Base-by-base conservation (phyloP, 2,888 invertebrate species). In the Cosmia pyralina region DNA sequence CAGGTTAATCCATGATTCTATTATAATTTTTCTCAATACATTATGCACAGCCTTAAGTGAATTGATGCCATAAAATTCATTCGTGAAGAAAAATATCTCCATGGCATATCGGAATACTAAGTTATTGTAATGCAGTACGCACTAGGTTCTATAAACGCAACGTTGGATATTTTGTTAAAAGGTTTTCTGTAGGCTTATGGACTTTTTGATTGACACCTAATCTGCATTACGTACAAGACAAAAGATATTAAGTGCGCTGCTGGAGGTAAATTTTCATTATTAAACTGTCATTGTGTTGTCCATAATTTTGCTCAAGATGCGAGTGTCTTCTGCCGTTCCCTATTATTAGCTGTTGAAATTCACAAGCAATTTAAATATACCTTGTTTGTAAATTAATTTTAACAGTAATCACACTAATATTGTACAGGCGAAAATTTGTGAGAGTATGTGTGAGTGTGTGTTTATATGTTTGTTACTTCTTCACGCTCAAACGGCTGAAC, bases 61-160 rank as follows among this genome's bases (percentile, higher is more conserved):
- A 85, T 83, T 74, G 72, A 74, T 69, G 65, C 67, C 77, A 62
- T 81, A 72, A 84, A 85, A 81, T 81, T 81, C 72, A 74, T 78
- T 76, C 76, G 64, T 64, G 66, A 69, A 73, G 72, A 71, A 84
- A 82, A 79, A 79, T 77, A 77, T 83, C 68, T 74, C 53, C 65
- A 72, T 58, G 59, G 59, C 58, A 67, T 70, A 66, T 69, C 70
- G 22, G 73, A 77, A 79, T 76, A 82, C 55, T 79, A 71, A 83
- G 8, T 71, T 69, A 71, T 75, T 55, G 48, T 17, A 0, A 38
- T 52, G 11, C 7, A 22, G 34, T 38, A 72, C 85, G 66, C 83
- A 83, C 75, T 71, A 34, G 8, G 58, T n/a, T 53, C 4, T 2
- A 57, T 50, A 8, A 75, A 59, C 68, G 60, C 28, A 28, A n/a